A percentile compares a stretch with the other conserved stretches of the same genome.
Conservation (phyloP, 2,113 vertebrate species). For the Mionectes macconnelli region DNA sequence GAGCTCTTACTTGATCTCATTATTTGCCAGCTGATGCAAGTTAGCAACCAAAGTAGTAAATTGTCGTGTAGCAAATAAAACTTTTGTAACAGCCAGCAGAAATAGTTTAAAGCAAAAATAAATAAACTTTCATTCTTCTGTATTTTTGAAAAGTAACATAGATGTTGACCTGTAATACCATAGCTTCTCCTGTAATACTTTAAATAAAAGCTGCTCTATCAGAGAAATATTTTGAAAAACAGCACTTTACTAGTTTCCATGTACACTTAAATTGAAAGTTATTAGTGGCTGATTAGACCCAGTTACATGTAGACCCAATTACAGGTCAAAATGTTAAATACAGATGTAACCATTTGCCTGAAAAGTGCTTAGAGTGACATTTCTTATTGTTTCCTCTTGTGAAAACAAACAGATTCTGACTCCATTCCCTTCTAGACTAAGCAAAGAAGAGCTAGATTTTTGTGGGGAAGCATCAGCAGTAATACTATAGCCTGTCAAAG, state of each 20-base stretch:
- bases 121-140: background rate
- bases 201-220: background rate
- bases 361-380: background rate
- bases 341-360: background rate
- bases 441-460: background rate
- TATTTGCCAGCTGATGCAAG: conserved; percentile 24
- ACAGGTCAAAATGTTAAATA: background rate
- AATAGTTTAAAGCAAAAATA: background rate
- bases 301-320: background rate
- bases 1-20: conserved; percentile 46
- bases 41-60: background rate
- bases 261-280: background rate
- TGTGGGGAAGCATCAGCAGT: background rate
- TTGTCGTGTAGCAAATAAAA: conserved; percentile 18
- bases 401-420: background rate
- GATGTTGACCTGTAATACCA: background rate
- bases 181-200: background rate
- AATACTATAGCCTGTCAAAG: background rate
- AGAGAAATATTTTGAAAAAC: background rate
- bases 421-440: background rate
- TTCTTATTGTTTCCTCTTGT: background rate
- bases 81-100: background rate
- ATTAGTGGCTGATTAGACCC: background rate
- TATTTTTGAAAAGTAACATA: background rate
- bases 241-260: background rate